Evolutionary conservation across 2,113 vertebrate species (phyloP).

Genomic region (Dicrurus megarhynchus): DNA sequence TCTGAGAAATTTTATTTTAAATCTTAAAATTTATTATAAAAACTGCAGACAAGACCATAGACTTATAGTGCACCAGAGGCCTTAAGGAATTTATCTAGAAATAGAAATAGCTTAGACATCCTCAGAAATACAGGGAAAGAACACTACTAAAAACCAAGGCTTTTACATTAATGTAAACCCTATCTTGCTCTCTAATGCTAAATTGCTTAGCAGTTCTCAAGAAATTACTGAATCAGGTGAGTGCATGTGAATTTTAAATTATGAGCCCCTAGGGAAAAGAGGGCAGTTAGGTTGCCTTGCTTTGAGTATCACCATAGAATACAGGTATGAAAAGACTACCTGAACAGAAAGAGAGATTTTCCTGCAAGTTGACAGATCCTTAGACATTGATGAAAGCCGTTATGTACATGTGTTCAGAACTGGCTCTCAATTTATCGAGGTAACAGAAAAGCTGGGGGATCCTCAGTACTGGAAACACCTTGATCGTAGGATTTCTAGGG

Average conservation of each 20-base stretch:
- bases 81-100: background rate
- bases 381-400: background rate
- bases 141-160: background rate
- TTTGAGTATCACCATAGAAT: background rate
- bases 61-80: background rate
- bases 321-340: background rate
- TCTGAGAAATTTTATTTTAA: background rate
- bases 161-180: background rate
- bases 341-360: background rate
- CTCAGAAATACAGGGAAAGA: background rate
- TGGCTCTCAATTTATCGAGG: background rate
- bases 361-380: background rate
- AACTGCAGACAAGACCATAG: background rate
- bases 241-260: background rate
- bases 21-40: background rate
- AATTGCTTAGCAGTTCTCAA: background rate
- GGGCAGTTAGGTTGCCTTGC: background rate
- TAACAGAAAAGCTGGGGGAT: background rate
- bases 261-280: background rate
- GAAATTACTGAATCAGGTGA: background rate
- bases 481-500: background rate
- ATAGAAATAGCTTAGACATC: background rate
- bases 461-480: background rate
- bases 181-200: background rate
- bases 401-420: background rate